A percentile compares a stretch with the other conserved stretches of the same genome.
These are phyloP conservation scores for Drosophila borealis DNA, from an alignment of 2,888 invertebrate genomes.

Conservation along the genomic window DNA sequence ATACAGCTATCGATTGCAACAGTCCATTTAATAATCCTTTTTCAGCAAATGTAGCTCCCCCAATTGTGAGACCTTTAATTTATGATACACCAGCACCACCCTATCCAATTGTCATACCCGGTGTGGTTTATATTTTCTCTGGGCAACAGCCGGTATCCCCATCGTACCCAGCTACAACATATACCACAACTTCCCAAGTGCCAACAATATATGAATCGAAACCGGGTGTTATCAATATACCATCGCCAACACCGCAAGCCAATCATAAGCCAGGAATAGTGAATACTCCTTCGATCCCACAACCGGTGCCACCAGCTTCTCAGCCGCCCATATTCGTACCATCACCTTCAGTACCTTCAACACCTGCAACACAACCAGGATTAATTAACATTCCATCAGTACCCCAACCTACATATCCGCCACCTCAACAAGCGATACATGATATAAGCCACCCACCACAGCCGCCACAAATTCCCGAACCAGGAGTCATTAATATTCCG, in stretches of 20 bases:
- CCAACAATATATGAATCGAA: slow-evolving; percentile 5
- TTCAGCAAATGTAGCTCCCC: slow-evolving; percentile 21
- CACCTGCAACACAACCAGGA: slow-evolving; percentile 12
- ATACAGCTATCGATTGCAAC: neutral
- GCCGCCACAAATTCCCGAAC: slow-evolving; percentile 7
- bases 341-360: slow-evolving; percentile 6
- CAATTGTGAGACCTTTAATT: slow-evolving; percentile 86
- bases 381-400: slow-evolving; percentile 32
- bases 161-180: slow-evolving; percentile 28
- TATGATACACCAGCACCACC: slow-evolving; percentile 89
- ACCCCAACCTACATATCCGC: slow-evolving; percentile 34
- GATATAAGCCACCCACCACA: slow-evolving; percentile 34
- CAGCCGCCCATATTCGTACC: slow-evolving; percentile 14
- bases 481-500: slow-evolving; percentile 37
- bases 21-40: slow-evolving; percentile 20
- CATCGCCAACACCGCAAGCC: slow-evolving; percentile 34
- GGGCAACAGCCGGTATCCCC: slow-evolving; percentile 72
- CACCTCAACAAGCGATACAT: slow-evolving; percentile 27
- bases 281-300: slow-evolving; percentile 34
- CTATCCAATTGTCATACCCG: slow-evolving; percentile 84
- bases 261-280: slow-evolving; percentile 25
- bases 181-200: slow-evolving; percentile 4
- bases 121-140: slow-evolving; percentile 86
- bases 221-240: slow-evolving; percentile 50
- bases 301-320: slow-evolving; percentile 9